These are phyloP conservation scores for Andricus curvator DNA, from an alignment of 2,888 invertebrate genomes.

Conservation along the genomic window DNA sequence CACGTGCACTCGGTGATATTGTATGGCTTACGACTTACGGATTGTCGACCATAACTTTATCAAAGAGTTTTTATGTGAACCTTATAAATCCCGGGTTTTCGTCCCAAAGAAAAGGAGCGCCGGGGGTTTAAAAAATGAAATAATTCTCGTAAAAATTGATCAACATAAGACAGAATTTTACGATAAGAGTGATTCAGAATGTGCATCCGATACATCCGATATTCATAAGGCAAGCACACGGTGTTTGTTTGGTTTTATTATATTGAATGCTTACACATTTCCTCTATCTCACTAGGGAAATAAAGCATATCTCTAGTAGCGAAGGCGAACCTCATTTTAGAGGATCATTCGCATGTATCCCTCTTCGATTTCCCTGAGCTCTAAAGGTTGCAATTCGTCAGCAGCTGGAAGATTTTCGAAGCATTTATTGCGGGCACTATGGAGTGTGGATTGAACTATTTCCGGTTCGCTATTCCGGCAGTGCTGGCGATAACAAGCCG, in stretches of 20 bases:
- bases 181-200: slow-evolving; percentile 1
- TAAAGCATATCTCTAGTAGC: slow-evolving; percentile 14
- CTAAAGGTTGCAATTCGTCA: slow-evolving; percentile 24
- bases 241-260: slow-evolving; percentile 30
- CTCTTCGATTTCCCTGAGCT: slow-evolving; percentile 9
- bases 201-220: background rate
- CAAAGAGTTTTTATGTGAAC: no score
- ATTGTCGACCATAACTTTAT: no score
- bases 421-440: background rate
- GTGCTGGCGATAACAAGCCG: slow-evolving; percentile 8
- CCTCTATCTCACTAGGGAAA: slow-evolving; percentile 15
- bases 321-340: slow-evolving; percentile 7
- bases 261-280: slow-evolving; percentile 29
- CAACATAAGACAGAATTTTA: slow-evolving; percentile 1
- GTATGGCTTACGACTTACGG: no score
- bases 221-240: slow-evolving; percentile 28
- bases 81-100: background rate
- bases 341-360: slow-evolving; percentile 8
- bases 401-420: slow-evolving; percentile 7
- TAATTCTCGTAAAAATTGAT: background rate
- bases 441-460: slow-evolving; percentile 6
- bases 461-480: background rate
- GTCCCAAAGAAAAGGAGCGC: background rate
- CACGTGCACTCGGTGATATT: no score
- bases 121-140: background rate